Evolutionary conservation across 2,888 invertebrate species (phyloP), one percentile per base, ranked within the genome.

Genomic region (Cancer borealis): DNA sequence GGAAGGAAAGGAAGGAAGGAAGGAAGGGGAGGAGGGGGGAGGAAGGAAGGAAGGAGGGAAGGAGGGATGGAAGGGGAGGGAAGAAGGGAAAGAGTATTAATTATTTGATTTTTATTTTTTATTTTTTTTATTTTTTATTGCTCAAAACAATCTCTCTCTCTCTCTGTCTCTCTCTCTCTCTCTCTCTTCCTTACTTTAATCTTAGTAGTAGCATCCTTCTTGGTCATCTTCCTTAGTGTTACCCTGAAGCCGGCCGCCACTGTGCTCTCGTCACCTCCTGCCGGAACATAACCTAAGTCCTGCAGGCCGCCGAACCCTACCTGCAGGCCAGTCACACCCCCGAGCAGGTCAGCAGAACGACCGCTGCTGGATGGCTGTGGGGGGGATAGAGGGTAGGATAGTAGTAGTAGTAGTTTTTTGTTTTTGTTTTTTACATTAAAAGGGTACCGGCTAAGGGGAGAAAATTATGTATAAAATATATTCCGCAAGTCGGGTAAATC

Each of bases 181-280:
- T 88, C 46, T n/a, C 88, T 91, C 21, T 47, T 12, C n/a, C 93
- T 47, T 95, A 98, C 99, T 97, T 99, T 99, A 73, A 98, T 97
- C 97, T 98, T 99, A 5, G 99, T 99, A 3, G 98, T 98, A 0
- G 98, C 97, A 97, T 99, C 99, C 96, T 98, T 99, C 96, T 99
- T 99, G 93, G 97, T 97, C 96, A 99, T 98, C 96, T 99, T 99
- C 96, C 98, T 98, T 93, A 99, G 97, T 91, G 98, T 98, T 91
- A 99, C 96, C 96, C 98, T 98, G 96, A 98, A 98, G 96, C 98
- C 98, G 0, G 98, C 97, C 96, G 98, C 98, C 1, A 98, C 97
- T 94, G 98, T 98, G 88, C 98, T 97, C 49, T 97, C 97, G 93
- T 97, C 97, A 1, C 96, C 95, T 8, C 97, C 97, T 96, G 97